These are phyloP conservation scores for Silurus aristotelis DNA, from an alignment of 2,797 vertebrate genomes.

Conservation along the genomic window DNA sequence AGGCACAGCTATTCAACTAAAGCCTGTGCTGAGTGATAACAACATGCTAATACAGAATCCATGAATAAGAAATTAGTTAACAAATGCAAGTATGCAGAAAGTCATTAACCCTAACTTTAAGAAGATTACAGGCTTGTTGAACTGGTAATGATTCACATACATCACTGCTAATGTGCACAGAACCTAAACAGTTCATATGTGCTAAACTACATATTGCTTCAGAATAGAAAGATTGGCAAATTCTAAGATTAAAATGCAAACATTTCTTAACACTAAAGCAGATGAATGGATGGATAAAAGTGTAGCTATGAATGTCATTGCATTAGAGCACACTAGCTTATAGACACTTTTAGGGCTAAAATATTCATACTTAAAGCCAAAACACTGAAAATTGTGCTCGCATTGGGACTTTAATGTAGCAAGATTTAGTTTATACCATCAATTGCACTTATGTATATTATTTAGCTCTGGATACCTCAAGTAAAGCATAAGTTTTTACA, in stretches of 20 bases:
- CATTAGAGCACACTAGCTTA: no score
- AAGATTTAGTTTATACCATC: no score
- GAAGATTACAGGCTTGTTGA: conserved; percentile 18
- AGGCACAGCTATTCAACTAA: neutral
- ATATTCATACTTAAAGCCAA: no score
- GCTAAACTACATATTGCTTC: neutral
- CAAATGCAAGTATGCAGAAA: conserved; percentile 20
- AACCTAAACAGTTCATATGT: neutral
- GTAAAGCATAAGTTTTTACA: no score
- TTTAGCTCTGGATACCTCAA: no score
- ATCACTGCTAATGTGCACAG: neutral
- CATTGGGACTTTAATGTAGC: no score
- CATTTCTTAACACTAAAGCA: neutral
- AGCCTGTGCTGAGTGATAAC: conserved; percentile 9
- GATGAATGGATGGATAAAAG: neutral
- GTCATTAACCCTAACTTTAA: conserved; percentile 21
- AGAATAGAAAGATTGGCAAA: no score
- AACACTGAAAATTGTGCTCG: no score
- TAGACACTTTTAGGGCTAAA: no score
- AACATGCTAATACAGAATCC: conserved; percentile 3
- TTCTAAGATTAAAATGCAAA: neutral
- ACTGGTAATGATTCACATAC: conserved; percentile 4
- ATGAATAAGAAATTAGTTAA: conserved; percentile 33
- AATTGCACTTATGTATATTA: no score
- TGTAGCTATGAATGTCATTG: neutral